Evolutionary conservation across 2,113 vertebrate species (phyloP).

Genomic region (Oryctolagus cuniculus): mOryCun1.1 NC_091444.1:53102501-53103000

Average conservation of each 20-base stretch:
- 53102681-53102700: neutral
- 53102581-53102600: neutral
- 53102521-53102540: neutral
- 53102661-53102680: neutral
- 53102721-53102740: neutral
- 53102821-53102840: neutral
- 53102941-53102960: too few species aligned
- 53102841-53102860: neutral
- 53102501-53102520: neutral
- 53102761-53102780: neutral
- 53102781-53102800: neutral
- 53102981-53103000: too few species aligned
- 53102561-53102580: conserved; percentile 43
- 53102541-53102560: neutral
- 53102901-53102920: too few species aligned
- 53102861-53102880: neutral
- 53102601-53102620: neutral
- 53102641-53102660: too few species aligned
- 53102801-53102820: neutral
- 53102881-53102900: neutral
- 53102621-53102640: neutral
- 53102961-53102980: too few species aligned
- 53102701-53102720: neutral
- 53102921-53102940: neutral
- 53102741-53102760: neutral